A percentile compares a stretch with the other conserved stretches of the same genome.
Evolutionary conservation across 2,888 invertebrate genomes (phyloP).

Genomic region (Chorisops tibialis): DNA sequence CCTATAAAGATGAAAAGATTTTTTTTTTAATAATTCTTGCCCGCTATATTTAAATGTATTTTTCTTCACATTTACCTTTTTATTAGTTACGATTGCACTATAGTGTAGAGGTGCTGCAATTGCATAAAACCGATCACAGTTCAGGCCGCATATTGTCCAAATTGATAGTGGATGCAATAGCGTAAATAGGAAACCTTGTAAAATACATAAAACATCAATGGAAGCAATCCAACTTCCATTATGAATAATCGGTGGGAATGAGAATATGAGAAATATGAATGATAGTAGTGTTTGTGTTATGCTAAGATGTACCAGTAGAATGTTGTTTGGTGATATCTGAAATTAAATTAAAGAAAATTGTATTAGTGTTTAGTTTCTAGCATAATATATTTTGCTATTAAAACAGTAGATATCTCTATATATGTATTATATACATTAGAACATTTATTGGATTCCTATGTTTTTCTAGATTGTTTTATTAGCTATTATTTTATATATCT

Average conservation of each 20-base stretch:
- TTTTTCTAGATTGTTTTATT: too few species aligned
- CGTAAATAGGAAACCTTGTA: slow-evolving; percentile 66
- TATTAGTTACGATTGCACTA: slow-evolving; percentile 69
- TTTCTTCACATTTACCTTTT: slow-evolving; percentile 55
- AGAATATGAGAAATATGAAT: slow-evolving; percentile 58
- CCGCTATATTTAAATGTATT: background rate
- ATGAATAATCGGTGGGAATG: slow-evolving; percentile 54
- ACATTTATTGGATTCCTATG: too few species aligned
- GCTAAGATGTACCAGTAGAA: slow-evolving; percentile 70
- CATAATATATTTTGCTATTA: too few species aligned
- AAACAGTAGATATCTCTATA: too few species aligned
- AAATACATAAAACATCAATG: slow-evolving; percentile 58
- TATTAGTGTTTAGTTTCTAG: too few species aligned
- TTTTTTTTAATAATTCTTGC: too few species aligned
- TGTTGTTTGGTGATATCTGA: slow-evolving; percentile 66
- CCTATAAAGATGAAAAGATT: slow-evolving; percentile 50
- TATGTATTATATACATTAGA: too few species aligned
- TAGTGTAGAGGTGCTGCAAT: slow-evolving; percentile 79
- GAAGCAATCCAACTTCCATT: slow-evolving; percentile 50
- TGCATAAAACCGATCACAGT: slow-evolving; percentile 75
- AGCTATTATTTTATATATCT: too few species aligned
- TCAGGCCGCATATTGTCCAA: slow-evolving; percentile 78
- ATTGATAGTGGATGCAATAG: slow-evolving; percentile 70
- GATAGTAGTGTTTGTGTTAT: slow-evolving; percentile 67
- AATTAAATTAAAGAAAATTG: slow-evolving; percentile 41